Conservation (phyloP, 2,113 vertebrate species). For the Podiceps cristatus region DNA sequence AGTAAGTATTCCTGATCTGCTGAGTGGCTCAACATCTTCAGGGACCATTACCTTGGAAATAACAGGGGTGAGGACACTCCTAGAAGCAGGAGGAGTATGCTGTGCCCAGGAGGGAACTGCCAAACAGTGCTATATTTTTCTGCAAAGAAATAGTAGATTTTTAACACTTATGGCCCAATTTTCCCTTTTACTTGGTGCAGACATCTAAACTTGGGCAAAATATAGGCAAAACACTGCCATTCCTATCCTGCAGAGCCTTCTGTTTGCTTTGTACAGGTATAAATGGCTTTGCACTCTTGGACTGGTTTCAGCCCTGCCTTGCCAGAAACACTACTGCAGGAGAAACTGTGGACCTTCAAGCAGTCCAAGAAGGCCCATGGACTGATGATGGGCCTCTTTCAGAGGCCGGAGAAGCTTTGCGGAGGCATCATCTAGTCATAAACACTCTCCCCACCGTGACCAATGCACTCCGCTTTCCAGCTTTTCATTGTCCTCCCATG, state of each 20-base stretch:
- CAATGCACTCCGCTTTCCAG: accelerated
- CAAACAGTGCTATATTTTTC: background rate
- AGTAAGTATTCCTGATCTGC: background rate
- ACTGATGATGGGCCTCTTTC: background rate
- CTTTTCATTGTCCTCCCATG: background rate
- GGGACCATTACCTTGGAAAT: background rate
- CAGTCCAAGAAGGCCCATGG: background rate
- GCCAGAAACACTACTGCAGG: background rate
- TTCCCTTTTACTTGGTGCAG: background rate
- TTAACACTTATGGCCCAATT: background rate
- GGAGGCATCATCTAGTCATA: background rate
- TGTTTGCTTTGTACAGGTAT: background rate
- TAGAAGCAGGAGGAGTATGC: background rate
- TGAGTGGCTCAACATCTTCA: background rate
- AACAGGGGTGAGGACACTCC: background rate
- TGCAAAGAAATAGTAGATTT: background rate
- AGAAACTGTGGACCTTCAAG: background rate
- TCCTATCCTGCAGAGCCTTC: background rate
- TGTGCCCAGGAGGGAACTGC: background rate
- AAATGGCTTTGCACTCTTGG: background rate
- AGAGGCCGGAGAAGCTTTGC: background rate
- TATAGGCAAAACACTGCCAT: background rate
- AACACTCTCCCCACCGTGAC: accelerated
- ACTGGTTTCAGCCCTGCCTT: background rate
- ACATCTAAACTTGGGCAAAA: background rate